These are phyloP conservation scores for Procavia capensis DNA, from an alignment of 2,113 vertebrate genomes.

Conservation along the genomic window DNA sequence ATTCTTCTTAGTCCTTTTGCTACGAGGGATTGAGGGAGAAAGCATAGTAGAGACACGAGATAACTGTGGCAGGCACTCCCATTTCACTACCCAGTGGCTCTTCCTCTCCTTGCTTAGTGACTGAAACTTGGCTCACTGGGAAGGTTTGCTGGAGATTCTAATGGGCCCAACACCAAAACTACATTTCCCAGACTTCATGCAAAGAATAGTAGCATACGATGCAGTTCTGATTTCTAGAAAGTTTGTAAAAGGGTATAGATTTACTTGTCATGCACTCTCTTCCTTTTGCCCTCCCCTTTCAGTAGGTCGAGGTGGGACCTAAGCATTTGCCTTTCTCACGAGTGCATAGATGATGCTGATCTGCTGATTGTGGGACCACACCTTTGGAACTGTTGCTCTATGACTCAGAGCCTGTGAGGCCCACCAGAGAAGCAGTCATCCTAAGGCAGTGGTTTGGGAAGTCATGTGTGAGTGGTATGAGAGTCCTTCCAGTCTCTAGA, in stretches of 20 bases:
- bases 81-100: no score
- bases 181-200: background rate
- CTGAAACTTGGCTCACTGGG: background rate
- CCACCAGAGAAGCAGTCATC: background rate
- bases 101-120: background rate
- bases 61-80: background rate
- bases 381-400: background rate
- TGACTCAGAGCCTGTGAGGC: background rate
- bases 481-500: background rate
- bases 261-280: background rate
- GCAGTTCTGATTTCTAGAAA: background rate
- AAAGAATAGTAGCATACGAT: background rate
- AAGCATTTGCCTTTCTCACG: background rate
- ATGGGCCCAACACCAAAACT: background rate
- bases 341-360: no score
- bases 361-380: rapidly evolving
- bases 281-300: no score
- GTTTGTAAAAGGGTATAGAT: background rate
- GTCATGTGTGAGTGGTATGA: background rate
- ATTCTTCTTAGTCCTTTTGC: background rate
- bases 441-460: background rate
- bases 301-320: rapidly evolving
- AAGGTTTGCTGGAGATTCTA: background rate
- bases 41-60: background rate
- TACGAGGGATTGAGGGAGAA: background rate